A percentile compares a stretch with the other conserved stretches of the same genome.
These are phyloP conservation scores for Notodonta ziczac DNA, from an alignment of 2,888 invertebrate species.

Conservation along the genomic window DNA sequence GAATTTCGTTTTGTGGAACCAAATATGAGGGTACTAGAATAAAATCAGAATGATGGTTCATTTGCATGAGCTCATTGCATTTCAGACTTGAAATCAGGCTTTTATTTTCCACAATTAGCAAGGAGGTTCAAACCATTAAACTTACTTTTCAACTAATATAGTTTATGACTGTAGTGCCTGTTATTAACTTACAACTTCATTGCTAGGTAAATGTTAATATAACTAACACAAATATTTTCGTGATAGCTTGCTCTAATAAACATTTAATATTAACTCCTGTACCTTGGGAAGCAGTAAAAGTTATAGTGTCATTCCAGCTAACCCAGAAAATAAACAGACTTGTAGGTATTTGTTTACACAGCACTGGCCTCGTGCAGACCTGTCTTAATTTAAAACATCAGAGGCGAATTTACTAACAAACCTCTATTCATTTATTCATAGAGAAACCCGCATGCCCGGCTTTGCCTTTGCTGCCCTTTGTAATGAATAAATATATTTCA, in stretches of 20 bases:
- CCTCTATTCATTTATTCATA: constrained; percentile 5
- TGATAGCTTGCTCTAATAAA: background rate
- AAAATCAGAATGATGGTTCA: no score
- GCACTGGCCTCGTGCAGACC: background rate
- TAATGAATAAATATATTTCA: background rate
- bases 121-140: no score
- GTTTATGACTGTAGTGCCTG: no score
- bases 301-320: background rate
- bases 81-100: no score
- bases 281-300: background rate
- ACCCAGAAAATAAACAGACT: constrained; percentile 3
- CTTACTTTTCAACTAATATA: no score
- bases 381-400: constrained; percentile 5
- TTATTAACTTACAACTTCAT: no score
- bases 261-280: background rate
- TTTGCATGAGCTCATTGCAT: no score
- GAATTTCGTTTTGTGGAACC: background rate
- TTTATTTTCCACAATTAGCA: no score
- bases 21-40: no score
- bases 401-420: constrained; percentile 1
- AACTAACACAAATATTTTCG: background rate
- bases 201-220: no score
- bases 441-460: background rate
- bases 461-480: constrained; percentile 1
- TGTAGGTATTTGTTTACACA: background rate